A percentile compares a stretch with the other conserved stretches of the same genome.
Conservation (phyloP, 2,113 vertebrate genomes). For the Megalops atlanticus region DNA sequence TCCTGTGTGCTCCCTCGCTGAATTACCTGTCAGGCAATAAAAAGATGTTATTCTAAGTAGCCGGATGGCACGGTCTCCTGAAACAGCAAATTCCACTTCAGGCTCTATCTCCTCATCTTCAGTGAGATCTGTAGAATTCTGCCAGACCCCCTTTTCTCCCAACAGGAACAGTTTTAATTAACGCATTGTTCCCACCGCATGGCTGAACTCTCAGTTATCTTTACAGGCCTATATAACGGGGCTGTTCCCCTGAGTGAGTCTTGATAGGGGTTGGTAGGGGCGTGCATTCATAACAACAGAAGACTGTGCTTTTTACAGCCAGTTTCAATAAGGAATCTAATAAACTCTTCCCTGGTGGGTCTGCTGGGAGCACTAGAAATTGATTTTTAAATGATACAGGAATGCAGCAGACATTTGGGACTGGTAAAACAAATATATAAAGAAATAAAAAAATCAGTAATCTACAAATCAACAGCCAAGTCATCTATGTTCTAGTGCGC, state of each 20-base stretch:
- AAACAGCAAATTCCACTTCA: not conserved
- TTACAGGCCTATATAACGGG: not conserved
- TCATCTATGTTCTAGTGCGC: no score
- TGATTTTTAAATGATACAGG: not conserved
- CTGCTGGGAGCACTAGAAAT: constrained; percentile 1
- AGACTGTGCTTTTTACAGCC: not conserved
- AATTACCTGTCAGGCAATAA: not conserved
- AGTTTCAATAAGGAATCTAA: not conserved
- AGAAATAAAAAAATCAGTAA: not conserved
- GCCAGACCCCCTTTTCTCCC: not conserved
- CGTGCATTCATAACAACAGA: not conserved
- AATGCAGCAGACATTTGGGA: no score
- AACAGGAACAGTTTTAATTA: not conserved
- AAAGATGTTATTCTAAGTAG: not conserved
- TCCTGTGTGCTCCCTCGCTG: not conserved
- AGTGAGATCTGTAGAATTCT: not conserved
- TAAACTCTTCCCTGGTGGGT: not conserved
- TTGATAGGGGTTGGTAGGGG: not conserved
- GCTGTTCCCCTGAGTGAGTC: not conserved
- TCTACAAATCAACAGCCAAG: not conserved
- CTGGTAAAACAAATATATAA: not conserved
- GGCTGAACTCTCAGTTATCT: not conserved
- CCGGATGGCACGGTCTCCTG: not conserved
- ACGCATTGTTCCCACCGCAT: not conserved
- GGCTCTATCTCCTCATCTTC: not conserved